Base-by-base conservation (phyloP, 2,888 invertebrate genomes). In the Harmothoe impar region DNA sequence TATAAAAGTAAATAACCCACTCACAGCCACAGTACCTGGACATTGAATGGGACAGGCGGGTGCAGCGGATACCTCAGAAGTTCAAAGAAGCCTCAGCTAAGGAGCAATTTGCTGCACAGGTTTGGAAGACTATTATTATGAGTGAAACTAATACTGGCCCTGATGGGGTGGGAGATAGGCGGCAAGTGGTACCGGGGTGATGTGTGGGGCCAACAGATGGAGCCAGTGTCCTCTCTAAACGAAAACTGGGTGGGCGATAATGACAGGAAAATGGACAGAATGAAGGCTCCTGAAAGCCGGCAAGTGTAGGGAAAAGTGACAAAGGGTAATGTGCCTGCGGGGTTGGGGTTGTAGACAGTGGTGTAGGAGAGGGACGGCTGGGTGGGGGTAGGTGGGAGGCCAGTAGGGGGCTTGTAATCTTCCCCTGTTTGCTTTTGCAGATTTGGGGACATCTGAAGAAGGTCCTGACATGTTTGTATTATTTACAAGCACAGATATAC, bases 241-340 rank as follows among this genome's bases (percentile, higher is more conserved):
- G 43, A 43, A 43, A 43, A 5, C 62, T 62, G 62, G 72, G 72
- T 72, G 72, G 72, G 72, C 72, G 72, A 51, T 51, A 84, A 84
- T 84, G 84, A 84, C 29, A 84, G 84, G 84, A 35, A 84, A 84
- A 84, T 84, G 51, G 43, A 51, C 35, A 31, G 84, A 43, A 23
- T 84, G 43, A 35, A 35, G 29, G 43, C 84, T 84, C 84, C 51
- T 35, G 51, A 51, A 84, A 23, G 51, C n/a, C 29, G 35, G 29
- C 35, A 84, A 84, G 10, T 84, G 43, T 23, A 51, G 51, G 84
- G 43, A 35, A 78, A 84, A 84, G 84, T 84, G 84, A 84, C 84
- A 84, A 84, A 84, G 84, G 84, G 25, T 84, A 54, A 52, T 10
- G 29, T 23, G 86, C 29, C 86, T n/a, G 52, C 52, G 86, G 86